Base-by-base conservation (phyloP, 2,888 invertebrate genomes). In the Cyrtodaria siliqua region DNA sequence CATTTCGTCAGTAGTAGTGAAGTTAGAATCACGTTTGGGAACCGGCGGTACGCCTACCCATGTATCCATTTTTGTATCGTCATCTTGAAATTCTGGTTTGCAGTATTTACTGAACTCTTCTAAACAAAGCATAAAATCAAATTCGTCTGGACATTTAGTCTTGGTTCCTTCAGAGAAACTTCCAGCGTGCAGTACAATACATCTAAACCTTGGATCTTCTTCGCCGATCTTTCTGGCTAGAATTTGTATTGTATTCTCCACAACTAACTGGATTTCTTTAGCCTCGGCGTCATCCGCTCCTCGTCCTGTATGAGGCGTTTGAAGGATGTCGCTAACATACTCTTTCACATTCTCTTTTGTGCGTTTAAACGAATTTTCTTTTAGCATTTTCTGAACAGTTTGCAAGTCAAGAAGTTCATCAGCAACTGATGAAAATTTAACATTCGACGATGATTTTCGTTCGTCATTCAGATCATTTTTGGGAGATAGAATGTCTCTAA, bases 81-180 rank as follows among this genome's bases (percentile, higher is more conserved):
- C 50, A 20, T 14, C 23, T 4, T 12, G 50, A 20, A 20, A 50
- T 20, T 20, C 23, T 12, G 24, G 18, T 12, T 50, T 20, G 20
- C 59, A 63, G 56, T 61, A 49, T 20, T 60, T 29, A 40, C 68
- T 72, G 16, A 80, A 67, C 47, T 62, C 56, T 49, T 80, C 73
- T 16, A 80, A 49, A 44, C 73, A 69, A 62, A 80, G 53, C 44
- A 73, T 76, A 23, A 62, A 80, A 66, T 80, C 75, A 38, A 80
- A 80, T 44, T 80, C 79, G 47, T 76, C 62, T 1, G 79, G 79
- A 9, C 16, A 64, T 26, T 40, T 59, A n/a, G 71, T 67, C 52
- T 80, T 80, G 4, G 79, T 76, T 14, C 73, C 73, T 59, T 80
- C 76, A n/a, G 76, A 76, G 2, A 59, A 56, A 55, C 79, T 80